Evolutionary conservation across 2,888 invertebrate genomes (phyloP), one percentile per base, ranked within the genome.

Genomic region (Cryptocephalus moraei): DNA sequence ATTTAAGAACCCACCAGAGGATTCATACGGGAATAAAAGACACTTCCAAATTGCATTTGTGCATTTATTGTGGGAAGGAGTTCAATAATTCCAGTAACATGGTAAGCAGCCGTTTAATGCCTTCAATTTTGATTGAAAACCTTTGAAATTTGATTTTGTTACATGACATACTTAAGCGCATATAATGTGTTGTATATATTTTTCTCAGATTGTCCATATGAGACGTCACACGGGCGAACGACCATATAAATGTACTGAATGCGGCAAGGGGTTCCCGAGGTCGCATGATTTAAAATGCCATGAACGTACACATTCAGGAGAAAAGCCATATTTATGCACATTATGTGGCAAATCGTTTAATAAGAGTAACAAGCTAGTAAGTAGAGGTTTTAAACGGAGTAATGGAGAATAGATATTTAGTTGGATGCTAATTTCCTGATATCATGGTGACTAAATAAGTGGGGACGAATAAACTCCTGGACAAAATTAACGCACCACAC

Each of bases 11-110:
- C 4, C 72, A 72, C 55, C 68, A 70, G 49, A 60, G 68, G 44
- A 68, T 68, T 13, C 72, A 72, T 51, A 66, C 68, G 0, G 70
- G 69, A 6, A 59, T 67, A 22, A 69, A 69, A 52, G 70, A 71
- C 49, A 68, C 62, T 14, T 62, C 68, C 1, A 68, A 70, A 49
- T 48, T 70, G 41, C 72, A 72, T 60, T 57, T 72, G 13, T 72
- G 72, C 48, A 66, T 72, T 52, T 72, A 72, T 56, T 72, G 72
- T 48, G 71, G 71, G 13, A 71, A 71, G 54, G 71, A 72, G 56
- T 71, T 71, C 58, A 72, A 71, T 57, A 72, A 71, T 63, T 71
- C 70, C 9, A 71, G 71, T 58, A 72, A 72, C 59, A 72, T 71
- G 71, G 71, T 70, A 55, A 63, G 63, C 56, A 43, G 48, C 53